phyloP scores from a whole-genome alignment of 1,140 invertebrate species.

The Stegodyphus dumicola region DNA sequence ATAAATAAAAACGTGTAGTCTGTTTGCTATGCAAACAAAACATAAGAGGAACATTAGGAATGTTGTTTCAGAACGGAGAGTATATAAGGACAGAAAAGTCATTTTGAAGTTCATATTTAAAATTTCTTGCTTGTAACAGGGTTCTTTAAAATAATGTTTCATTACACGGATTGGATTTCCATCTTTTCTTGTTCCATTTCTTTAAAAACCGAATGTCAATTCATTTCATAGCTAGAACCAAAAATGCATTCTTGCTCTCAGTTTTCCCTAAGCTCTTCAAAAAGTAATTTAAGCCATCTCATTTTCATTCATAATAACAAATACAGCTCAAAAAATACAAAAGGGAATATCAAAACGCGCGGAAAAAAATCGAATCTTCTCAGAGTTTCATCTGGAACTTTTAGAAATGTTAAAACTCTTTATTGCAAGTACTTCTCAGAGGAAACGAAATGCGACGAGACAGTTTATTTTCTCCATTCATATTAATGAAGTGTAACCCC shows the following conservation, averaged over 20 bases:
- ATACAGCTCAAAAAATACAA: neutral
- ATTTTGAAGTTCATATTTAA: too few species aligned
- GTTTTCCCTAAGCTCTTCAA: neutral
- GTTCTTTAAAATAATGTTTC: too few species aligned
- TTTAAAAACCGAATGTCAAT: neutral
- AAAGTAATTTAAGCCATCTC: conserved; percentile 39
- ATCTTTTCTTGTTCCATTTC: neutral
- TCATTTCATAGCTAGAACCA: neutral
- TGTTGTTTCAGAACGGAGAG: too few species aligned
- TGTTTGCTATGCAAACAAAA: too few species aligned
- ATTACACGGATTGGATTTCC: neutral
- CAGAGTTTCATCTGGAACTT: conserved; percentile 28
- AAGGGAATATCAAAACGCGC: neutral
- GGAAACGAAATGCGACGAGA: conserved; percentile 16
- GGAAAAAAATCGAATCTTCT: conserved; percentile 17
- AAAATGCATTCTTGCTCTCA: neutral
- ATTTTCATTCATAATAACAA: conserved; percentile 26
- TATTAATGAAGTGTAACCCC: conserved; percentile 47
- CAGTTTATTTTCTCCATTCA: conserved; percentile 44
- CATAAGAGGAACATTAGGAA: too few species aligned
- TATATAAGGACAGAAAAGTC: too few species aligned
- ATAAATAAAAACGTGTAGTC: too few species aligned
- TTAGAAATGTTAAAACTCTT: conserved; percentile 32
- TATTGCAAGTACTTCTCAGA: conserved; percentile 10
- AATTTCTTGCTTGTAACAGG: too few species aligned